phyloP scores from a whole-genome alignment of 2,797 vertebrate genomes.

The Chelmon rostratus region DNA sequence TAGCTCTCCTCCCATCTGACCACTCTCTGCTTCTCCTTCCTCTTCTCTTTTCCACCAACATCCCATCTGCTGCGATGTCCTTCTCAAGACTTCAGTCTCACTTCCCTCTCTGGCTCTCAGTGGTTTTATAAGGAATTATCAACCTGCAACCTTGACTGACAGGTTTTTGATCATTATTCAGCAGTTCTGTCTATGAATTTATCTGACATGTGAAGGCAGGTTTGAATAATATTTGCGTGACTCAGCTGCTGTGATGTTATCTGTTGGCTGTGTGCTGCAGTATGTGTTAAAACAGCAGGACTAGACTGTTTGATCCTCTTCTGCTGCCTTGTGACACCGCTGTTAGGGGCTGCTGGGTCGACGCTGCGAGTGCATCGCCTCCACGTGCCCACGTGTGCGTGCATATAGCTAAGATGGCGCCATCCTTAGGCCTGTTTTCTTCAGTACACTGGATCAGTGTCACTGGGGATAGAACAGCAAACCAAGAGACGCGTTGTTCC shows the following conservation, averaged over 20 bases:
- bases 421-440: constrained; percentile 52
- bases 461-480: constrained; percentile 56
- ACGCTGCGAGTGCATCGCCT: constrained; percentile 44
- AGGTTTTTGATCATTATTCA: constrained; percentile 5
- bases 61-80: constrained; percentile 43
- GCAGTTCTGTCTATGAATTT: not conserved
- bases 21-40: constrained; percentile 69
- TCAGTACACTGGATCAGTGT: constrained; percentile 55
- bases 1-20: constrained; percentile 75
- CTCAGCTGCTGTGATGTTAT: constrained; percentile 15
- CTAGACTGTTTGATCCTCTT: constrained; percentile 38
- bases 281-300: constrained; percentile 31
- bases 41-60: constrained; percentile 60
- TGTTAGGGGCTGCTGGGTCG: constrained; percentile 41
- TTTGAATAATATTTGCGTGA: constrained; percentile 31
- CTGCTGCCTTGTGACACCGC: constrained; percentile 57
- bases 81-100: constrained; percentile 61
- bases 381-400: constrained; percentile 39
- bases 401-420: constrained; percentile 54
- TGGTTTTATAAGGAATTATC: not conserved
- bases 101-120: constrained; percentile 41
- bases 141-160: constrained; percentile 1
- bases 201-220: constrained; percentile 7
- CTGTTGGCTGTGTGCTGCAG: constrained; percentile 15
- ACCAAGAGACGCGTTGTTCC: constrained; percentile 81